Conservation (phyloP, 2,797 vertebrate genomes). For the Typhlichthys eigenmanni region DNA sequence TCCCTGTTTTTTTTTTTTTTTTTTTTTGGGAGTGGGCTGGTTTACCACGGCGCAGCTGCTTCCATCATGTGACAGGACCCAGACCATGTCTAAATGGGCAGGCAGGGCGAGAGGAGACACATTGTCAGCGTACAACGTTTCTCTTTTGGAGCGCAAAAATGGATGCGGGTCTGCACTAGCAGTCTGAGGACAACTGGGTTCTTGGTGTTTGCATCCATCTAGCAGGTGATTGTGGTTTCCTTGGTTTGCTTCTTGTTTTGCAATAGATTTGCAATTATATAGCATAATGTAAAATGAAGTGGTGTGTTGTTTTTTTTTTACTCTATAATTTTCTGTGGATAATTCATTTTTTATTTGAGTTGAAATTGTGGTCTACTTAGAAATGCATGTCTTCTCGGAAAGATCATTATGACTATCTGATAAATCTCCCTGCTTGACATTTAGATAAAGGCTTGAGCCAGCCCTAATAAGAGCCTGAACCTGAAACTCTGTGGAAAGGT, state of each 20-base stretch:
- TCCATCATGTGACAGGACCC: constrained; percentile 59
- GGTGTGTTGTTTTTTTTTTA: too few species aligned
- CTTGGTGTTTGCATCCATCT: neutral
- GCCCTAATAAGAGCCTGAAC: neutral
- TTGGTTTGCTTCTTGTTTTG: constrained; percentile 42
- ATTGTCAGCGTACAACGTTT: constrained; percentile 10
- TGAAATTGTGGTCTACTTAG: neutral
- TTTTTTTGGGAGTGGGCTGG: constrained; percentile 56
- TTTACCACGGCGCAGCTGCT: constrained; percentile 55
- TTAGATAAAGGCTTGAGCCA: neutral
- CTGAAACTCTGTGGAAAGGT: constrained; percentile 8
- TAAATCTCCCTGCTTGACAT: constrained; percentile 1
- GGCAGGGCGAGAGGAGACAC: constrained; percentile 32
- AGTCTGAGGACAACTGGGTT: constrained; percentile 31
- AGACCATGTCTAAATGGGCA: constrained; percentile 34
- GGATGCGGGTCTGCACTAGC: constrained; percentile 37
- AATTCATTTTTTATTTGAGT: neutral
- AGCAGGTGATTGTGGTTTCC: constrained; percentile 30
- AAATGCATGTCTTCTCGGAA: neutral
- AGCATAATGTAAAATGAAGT: neutral
- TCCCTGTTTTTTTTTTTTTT: constrained; percentile 38
- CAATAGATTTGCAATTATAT: constrained; percentile 12
- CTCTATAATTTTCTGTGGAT: too few species aligned
- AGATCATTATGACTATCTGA: neutral
- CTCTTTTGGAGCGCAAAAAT: constrained; percentile 33